Evolutionary conservation across 2,888 invertebrate genomes (phyloP).

Genomic region (Coenonympha arcania): DNA sequence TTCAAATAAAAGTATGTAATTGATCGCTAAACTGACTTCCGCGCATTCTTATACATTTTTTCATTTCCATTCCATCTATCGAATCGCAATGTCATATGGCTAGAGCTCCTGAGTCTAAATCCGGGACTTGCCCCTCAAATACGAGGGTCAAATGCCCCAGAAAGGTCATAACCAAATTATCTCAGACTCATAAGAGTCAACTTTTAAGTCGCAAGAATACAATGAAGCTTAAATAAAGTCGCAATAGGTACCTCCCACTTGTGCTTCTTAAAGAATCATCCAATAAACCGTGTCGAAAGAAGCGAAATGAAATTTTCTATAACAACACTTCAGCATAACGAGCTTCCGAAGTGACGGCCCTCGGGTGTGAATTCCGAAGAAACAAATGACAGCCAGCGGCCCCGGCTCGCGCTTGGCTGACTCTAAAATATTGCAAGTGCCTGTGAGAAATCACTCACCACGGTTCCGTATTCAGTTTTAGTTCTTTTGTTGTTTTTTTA

Average conservation of each 20-base stretch:
- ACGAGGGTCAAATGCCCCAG: no score
- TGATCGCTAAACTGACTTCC: no score
- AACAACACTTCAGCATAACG: slow-evolving; percentile 21
- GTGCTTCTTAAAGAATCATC: slow-evolving; percentile 4
- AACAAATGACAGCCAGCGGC: slow-evolving; percentile 22
- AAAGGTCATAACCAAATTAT: no score
- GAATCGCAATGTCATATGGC: no score
- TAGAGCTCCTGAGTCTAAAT: no score
- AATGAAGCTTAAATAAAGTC: not conserved
- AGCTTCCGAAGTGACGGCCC: slow-evolving; percentile 11
- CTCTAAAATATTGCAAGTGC: not conserved
- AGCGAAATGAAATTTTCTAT: slow-evolving; percentile 15
- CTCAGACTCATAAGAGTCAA: no score
- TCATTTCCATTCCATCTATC: no score
- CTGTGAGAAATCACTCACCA: not conserved
- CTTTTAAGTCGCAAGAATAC: no score
- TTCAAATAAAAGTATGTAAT: no score
- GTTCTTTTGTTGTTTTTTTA: no score
- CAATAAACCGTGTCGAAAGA: slow-evolving; percentile 9
- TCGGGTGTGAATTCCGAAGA: slow-evolving; percentile 17
- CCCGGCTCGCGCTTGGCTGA: slow-evolving; percentile 4
- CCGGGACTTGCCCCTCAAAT: no score
- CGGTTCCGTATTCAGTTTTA: slow-evolving; percentile 2
- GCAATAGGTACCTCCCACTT: not conserved
- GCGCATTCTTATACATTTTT: no score